phyloP scores from a whole-genome alignment of 2,113 vertebrate genomes.

The Pelodiscus sinensis region DNA sequence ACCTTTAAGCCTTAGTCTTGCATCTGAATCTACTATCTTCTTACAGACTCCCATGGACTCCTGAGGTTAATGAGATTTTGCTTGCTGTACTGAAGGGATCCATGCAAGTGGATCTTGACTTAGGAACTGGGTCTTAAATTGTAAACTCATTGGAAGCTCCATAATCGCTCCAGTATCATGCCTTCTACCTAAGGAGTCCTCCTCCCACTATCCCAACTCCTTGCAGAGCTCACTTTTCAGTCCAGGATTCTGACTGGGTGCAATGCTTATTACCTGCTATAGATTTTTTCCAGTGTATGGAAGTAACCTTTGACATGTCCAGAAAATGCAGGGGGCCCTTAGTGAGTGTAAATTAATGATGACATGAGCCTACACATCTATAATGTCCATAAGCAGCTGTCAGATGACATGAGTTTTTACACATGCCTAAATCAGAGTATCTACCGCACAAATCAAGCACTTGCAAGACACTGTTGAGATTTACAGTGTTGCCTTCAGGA shows the following conservation, averaged over 20 bases:
- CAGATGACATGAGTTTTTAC: not conserved
- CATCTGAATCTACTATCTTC: not conserved
- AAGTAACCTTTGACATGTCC: not conserved
- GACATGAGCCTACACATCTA: constrained; percentile 42
- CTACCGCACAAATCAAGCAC: constrained; percentile 60
- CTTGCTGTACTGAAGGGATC: not conserved
- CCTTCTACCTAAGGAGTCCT: not conserved
- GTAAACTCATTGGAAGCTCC: fast-evolving
- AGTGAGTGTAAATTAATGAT: constrained; percentile 53
- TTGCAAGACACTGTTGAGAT: constrained; percentile 43
- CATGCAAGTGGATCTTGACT: not conserved
- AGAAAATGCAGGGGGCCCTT: constrained; percentile 43
- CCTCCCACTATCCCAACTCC: not conserved
- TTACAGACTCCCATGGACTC: not conserved
- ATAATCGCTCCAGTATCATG: too few species aligned
- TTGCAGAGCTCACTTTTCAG: fast-evolving
- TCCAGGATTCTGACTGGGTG: not conserved
- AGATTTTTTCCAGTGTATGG: not conserved
- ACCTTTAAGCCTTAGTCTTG: not conserved
- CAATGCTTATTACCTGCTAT: not conserved
- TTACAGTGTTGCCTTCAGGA: constrained; percentile 31
- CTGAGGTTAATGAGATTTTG: not conserved
- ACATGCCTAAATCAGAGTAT: constrained; percentile 50
- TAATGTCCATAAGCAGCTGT: constrained; percentile 35
- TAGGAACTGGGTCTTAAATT: not conserved